Evolutionary conservation across 1,140 invertebrate genomes (phyloP), one percentile per base, ranked within the genome.

Genomic region (Zaprionus capensis): DNA sequence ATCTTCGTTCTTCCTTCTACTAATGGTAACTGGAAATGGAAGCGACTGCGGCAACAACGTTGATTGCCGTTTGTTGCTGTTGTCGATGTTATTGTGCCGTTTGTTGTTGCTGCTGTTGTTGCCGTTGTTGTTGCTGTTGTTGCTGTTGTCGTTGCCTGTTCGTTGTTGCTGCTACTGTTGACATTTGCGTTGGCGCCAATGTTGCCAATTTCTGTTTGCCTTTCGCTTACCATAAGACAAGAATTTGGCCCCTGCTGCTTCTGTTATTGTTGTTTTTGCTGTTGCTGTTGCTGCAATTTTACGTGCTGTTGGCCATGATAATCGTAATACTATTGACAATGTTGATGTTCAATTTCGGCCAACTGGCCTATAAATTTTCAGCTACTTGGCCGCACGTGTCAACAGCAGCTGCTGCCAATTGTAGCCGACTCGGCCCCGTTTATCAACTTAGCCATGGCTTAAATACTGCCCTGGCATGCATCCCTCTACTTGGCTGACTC

Each of bases 1-100:
- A 63, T 55, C 68, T 76, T 70, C 46, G 49, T 73, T 76, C 78
- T 88, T 80, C 67, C 78, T 63, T 36, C 20, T 28, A 55, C 71
- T 87, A 87, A 87, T 84, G 81, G 81, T 76, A 87, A 87, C 78
- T 83, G 84, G 67, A 87, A 87, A 90, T 88, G 81, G 81, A 78
- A 87, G 83, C 77, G 69, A 63, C 76, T 75, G 76, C 44, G 71
- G 62, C 75, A 66, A 67, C 73, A 80, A 80, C 68, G 65, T 80
- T 80, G 80, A 81, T 81, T 79, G 73, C 74, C 79, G 72, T 75
- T 75, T 71, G 64, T 80, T 69, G 77, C 44, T 61, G 67, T 67
- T 70, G 62, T 65, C 38, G 61, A 71, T 69, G 73, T 38, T 64
- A 64, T 67, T 70, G 66, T 68, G 46, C 71, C 2, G 31, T 31